These are phyloP conservation scores for Peucedramus taeniatus DNA, from an alignment of 2,113 vertebrate species.

Conservation along the genomic window DNA sequence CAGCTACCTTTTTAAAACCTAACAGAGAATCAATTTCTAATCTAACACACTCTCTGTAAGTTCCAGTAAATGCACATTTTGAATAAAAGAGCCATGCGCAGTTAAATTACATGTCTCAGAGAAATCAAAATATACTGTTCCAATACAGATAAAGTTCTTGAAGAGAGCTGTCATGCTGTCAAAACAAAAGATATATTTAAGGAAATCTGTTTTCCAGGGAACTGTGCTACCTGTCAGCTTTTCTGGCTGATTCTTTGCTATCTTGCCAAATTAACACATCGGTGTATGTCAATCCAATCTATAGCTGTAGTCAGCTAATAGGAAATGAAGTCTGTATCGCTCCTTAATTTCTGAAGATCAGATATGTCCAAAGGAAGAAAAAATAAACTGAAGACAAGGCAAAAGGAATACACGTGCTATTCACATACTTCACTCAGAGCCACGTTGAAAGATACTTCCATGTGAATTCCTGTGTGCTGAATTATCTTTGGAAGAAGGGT, in stretches of 20 bases:
- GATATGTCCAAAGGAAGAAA: not conserved
- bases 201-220: conserved; percentile 8
- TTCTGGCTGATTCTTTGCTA: not conserved
- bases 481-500: not conserved
- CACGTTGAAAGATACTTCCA: not conserved
- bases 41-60: not conserved
- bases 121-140: conserved; percentile 1
- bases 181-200: conserved; percentile 13
- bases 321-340: not conserved
- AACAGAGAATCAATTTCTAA: not conserved
- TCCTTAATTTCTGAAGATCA: not conserved
- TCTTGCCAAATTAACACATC: not conserved
- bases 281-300: not conserved
- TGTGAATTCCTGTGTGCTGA: not conserved
- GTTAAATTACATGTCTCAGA: not conserved
- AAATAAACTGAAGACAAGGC: not conserved
- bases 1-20: not conserved
- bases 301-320: not conserved
- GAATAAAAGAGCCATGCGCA: not conserved
- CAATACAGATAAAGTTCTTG: not conserved
- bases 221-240: not conserved
- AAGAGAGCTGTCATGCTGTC: not conserved
- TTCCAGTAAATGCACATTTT: not conserved
- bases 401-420: not conserved
- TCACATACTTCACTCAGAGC: not conserved